Evolutionary conservation across 2,888 invertebrate species (phyloP).

Genomic region (Diarsia rubi): DNA sequence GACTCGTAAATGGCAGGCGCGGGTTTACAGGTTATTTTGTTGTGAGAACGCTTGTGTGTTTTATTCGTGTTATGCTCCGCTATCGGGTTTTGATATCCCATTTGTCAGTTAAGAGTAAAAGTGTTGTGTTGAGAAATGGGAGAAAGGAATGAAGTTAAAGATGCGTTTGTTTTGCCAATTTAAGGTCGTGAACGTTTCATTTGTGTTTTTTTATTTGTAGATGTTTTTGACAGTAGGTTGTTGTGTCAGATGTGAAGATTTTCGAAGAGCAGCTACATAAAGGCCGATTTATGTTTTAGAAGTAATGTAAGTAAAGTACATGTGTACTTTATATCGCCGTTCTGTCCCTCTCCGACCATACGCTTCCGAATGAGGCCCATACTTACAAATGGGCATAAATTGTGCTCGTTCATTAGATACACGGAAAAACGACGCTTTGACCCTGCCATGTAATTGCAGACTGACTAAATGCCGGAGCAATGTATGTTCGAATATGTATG

Average conservation of each 20-base stretch:
- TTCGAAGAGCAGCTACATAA: neutral
- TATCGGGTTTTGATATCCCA: conserved; percentile 32
- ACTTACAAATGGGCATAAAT: conserved; percentile 80
- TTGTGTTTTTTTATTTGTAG: neutral
- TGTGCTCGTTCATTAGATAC: conserved; percentile 79
- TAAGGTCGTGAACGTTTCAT: neutral
- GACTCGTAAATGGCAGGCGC: conserved; percentile 35
- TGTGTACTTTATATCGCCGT: conserved; percentile 16
- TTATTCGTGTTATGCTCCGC: conserved; percentile 35
- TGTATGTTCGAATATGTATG: conserved; percentile 14
- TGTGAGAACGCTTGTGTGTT: conserved; percentile 19
- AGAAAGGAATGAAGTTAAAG: neutral
- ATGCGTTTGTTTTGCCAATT: neutral
- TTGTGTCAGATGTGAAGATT: neutral
- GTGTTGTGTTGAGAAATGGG: conserved; percentile 6
- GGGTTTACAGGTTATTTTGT: conserved; percentile 25
- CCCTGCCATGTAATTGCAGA: conserved; percentile 75
- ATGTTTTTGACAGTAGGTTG: neutral
- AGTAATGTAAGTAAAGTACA: neutral
- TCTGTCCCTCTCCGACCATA: conserved; percentile 20
- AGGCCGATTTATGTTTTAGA: conserved; percentile 3
- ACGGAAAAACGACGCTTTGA: conserved; percentile 80
- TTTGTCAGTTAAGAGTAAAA: conserved; percentile 40
- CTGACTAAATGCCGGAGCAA: conserved; percentile 24
- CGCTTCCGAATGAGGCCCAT: conserved; percentile 51